These are phyloP conservation scores for Congeria kusceri DNA, from an alignment of 2,888 invertebrate species.

Conservation along the genomic window DNA sequence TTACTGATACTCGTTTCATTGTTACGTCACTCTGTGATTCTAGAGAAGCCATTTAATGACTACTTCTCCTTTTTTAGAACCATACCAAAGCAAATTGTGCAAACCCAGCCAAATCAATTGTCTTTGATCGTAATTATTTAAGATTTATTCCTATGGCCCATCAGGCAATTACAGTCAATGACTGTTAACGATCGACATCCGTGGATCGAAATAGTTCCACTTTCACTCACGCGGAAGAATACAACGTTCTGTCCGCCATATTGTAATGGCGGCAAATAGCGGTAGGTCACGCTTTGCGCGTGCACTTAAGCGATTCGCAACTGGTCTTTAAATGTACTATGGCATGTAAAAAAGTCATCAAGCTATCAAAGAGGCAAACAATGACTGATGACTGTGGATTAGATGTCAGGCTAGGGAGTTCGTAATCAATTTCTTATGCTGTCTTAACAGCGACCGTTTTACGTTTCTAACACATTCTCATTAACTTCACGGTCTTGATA, in stretches of 20 bases:
- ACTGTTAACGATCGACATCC: too few species aligned
- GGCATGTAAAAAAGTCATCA: slow-evolving; percentile 37
- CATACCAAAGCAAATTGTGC: too few species aligned
- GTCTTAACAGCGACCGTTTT: slow-evolving; percentile 25
- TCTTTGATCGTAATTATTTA: too few species aligned
- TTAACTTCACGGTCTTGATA: not conserved
- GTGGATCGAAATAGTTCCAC: not conserved
- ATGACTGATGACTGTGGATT: slow-evolving; percentile 36
- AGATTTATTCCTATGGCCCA: too few species aligned
- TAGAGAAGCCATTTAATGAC: too few species aligned
- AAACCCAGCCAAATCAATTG: too few species aligned
- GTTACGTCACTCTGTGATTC: too few species aligned
- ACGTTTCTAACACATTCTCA: slow-evolving; percentile 21
- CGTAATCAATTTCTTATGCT: slow-evolving; percentile 23
- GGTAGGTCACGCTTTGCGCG: slow-evolving; percentile 3
- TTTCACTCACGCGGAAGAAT: slow-evolving; percentile 8
- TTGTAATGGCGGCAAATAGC: slow-evolving; percentile 15
- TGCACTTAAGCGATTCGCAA: not conserved
- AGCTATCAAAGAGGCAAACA: slow-evolving; percentile 20
- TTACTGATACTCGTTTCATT: too few species aligned
- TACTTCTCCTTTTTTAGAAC: too few species aligned
- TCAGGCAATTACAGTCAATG: too few species aligned
- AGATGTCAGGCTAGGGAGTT: slow-evolving; percentile 12
- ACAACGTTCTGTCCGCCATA: slow-evolving; percentile 17
- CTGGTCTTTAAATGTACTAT: not conserved